A percentile compares a stretch with the other conserved stretches of the same genome.
Evolutionary conservation across 23 tunicate genomes (phyloP).

Genomic region (Trididemnum clinides): DNA sequence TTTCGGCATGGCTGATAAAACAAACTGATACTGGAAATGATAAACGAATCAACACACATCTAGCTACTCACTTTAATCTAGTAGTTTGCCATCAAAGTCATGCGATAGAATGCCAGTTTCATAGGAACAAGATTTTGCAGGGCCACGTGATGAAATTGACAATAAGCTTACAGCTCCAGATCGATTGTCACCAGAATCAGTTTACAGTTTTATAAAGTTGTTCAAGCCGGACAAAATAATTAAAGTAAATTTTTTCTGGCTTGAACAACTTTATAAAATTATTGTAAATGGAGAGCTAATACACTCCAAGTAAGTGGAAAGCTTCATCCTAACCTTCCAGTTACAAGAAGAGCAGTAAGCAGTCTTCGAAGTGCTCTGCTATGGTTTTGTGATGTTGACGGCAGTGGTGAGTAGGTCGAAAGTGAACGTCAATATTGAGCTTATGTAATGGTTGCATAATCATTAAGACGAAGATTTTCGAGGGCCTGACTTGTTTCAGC

Average conservation of each 20-base stretch:
- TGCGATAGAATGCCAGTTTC: background rate
- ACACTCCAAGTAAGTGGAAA: background rate
- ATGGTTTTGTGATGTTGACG: background rate
- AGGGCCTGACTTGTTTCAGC: background rate
- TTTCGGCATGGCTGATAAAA: background rate
- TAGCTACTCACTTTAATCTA: background rate
- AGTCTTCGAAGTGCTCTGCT: background rate
- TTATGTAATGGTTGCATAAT: too few relatives aligned
- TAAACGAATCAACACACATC: background rate
- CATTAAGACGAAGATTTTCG: background rate
- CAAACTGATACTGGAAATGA: background rate
- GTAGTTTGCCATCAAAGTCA: background rate
- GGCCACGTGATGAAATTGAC: background rate
- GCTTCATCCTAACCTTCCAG: background rate
- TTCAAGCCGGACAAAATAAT: background rate
- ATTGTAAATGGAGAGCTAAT: too few relatives aligned
- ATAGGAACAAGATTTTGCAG: background rate
- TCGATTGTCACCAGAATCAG: background rate
- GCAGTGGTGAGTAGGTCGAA: background rate
- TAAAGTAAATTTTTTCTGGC: too few relatives aligned
- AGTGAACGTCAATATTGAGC: background rate
- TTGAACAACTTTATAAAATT: too few relatives aligned
- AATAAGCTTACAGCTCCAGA: background rate
- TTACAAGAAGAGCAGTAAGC: background rate
- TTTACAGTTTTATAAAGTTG: background rate